Base-by-base conservation (phyloP, 2,888 invertebrate species). In the Timandra comae region DNA sequence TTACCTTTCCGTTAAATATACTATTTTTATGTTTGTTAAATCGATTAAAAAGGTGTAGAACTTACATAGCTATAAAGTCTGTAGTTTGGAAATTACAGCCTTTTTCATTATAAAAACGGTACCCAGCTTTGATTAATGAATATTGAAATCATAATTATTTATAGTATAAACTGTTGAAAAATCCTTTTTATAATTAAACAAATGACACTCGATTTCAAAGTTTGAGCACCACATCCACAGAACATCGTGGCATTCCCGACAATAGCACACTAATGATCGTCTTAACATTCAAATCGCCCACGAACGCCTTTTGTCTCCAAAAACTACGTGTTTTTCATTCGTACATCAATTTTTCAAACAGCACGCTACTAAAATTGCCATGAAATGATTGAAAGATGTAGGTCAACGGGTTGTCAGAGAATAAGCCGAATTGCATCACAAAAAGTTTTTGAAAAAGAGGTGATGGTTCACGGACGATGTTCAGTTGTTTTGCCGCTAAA, bases 251-350 rank as follows among this genome's bases (percentile, higher is more conserved):
- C 72, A 69, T 73, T 75, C 66, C 56, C 63, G 56, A 76, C 84
- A 85, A 85, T 79, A 61, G 74, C 47, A 26, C 50, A 48, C 80
- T 85, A 84, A 85, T 84, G 84, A 82, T 75, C 64, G 68, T 74
- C 74, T 79, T 81, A 81, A 63, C 82, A 82, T 82, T 82, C 78
- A 77, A 68, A 71, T 77, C 76, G 70, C 80, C 82, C 73, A 78
- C 82, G 73, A 63, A 51, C 56, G 49, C 43, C 77, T 72, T 78
- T 84, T 84, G 84, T 85, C 80, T 84, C 77, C 79, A 41, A 69
- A 68, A 78, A 74, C 47, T 52, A 43, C 63, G 54, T 50, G 62
- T 74, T 82, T 80, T 82, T 76, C 73, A 65, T 71, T 61, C 58
- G 65, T 70, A 57, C 38, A 57, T 58, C 68, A 64, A 78, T 82